Percentiles rank a stretch among this genome's conserved stretches.
Evolutionary conservation across 2,888 invertebrate genomes (phyloP).

Genomic region (Psylliodes chrysocephalus): DNA sequence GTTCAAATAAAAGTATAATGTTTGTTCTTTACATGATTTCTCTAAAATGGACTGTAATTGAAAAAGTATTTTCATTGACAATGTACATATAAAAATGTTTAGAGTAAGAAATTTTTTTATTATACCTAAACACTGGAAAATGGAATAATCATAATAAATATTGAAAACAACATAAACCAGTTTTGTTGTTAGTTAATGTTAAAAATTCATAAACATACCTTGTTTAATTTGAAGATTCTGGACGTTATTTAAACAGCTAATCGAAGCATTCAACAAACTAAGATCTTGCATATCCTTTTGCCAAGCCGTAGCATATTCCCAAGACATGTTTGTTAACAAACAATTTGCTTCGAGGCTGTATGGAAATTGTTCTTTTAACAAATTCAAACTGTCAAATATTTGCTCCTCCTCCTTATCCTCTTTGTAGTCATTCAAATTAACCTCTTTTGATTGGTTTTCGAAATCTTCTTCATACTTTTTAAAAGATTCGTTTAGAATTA

Average conservation of each 20-base stretch:
- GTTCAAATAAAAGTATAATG: no score
- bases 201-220: conserved; percentile 65
- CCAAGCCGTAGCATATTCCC: conserved; percentile 92
- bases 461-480: conserved; percentile 40
- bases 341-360: conserved; percentile 83
- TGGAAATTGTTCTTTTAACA: conserved; percentile 83
- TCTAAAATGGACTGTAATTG: no score
- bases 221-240: conserved; percentile 76
- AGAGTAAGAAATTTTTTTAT: no score
- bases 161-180: no score
- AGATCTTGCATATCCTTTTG: conserved; percentile 78
- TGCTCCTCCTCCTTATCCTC: conserved; percentile 47
- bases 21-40: no score
- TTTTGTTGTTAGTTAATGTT: background rate
- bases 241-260: conserved; percentile 75
- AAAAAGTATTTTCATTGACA: no score
- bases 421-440: background rate
- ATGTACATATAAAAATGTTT: no score
- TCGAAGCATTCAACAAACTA: conserved; percentile 75
- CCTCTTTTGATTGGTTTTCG: conserved; percentile 25
- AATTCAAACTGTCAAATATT: conserved; percentile 71
- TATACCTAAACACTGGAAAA: no score
- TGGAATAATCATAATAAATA: no score
- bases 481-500: conserved; percentile 67
- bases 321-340: conserved; percentile 86